A percentile compares a stretch with the other conserved stretches of the same genome.
Evolutionary conservation across 2,113 vertebrate genomes (phyloP).

Genomic region (Solea solea): DNA sequence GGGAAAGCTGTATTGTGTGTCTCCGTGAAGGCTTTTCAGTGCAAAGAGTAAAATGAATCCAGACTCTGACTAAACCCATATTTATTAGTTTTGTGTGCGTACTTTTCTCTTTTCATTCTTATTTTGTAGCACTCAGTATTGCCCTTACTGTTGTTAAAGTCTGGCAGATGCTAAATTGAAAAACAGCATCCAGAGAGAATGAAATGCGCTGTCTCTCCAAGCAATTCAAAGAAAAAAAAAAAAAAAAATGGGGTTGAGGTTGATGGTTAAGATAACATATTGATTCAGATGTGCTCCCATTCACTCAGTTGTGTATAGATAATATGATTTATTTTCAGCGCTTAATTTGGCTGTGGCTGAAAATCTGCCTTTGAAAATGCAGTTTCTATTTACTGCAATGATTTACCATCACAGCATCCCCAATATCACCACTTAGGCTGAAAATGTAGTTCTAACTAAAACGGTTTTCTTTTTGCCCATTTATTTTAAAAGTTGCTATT

Average conservation of each 20-base stretch:
- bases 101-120: neutral
- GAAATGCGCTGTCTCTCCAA: neutral
- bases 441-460: too few species aligned
- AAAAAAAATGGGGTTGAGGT: neutral
- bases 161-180: neutral
- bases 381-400: neutral
- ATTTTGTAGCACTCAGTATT: neutral
- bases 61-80: neutral
- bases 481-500: too few species aligned
- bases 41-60: slow-evolving; percentile 24
- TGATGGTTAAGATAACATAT: neutral
- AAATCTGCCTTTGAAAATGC: neutral
- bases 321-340: neutral
- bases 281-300: slow-evolving; percentile 3
- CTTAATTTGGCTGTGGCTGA: neutral
- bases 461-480: too few species aligned
- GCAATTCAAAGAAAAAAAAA: neutral
- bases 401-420: neutral
- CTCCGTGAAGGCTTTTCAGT: slow-evolving; percentile 3
- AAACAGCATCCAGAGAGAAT: neutral
- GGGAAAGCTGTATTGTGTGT: slow-evolving; percentile 22
- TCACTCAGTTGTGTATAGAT: neutral
- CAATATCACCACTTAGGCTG: neutral
- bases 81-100: slow-evolving; percentile 6
- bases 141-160: neutral